Conservation (phyloP, 1,140 invertebrate genomes). For the Amphibalanus amphitrite region DNA sequence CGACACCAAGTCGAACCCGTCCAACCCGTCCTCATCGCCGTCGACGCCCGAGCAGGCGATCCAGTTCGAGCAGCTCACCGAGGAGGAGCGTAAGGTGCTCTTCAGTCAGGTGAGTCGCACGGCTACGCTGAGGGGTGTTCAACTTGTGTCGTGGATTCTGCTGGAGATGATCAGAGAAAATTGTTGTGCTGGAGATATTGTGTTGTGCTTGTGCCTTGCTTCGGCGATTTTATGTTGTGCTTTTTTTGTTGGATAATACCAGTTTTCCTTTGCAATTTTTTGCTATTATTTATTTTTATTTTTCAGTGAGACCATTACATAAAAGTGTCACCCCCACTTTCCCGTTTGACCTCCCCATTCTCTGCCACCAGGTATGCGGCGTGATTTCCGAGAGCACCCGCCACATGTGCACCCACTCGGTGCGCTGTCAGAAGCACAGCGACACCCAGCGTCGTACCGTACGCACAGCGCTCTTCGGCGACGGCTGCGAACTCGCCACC, state of each 20-base stretch:
- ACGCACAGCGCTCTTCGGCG: conserved; percentile 20
- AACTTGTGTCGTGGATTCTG: too few species aligned
- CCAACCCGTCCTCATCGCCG: conserved; percentile 2
- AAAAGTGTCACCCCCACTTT: too few species aligned
- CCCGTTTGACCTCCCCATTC: neutral
- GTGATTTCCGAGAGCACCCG: conserved; percentile 63
- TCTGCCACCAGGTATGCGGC: conserved; percentile 35
- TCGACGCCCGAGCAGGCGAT: neutral
- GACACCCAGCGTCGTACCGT: conserved; percentile 39
- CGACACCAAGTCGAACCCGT: conserved; percentile 4
- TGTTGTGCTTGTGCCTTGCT: too few species aligned
- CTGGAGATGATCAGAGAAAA: too few species aligned
- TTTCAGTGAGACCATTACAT: too few species aligned
- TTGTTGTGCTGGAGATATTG: too few species aligned
- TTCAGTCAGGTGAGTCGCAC: conserved; percentile 1
- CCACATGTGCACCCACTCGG: conserved; percentile 53
- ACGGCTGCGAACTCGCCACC: conserved; percentile 29
- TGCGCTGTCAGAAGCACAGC: conserved; percentile 50
- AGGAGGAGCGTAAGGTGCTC: conserved; percentile 39
- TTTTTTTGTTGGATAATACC: too few species aligned
- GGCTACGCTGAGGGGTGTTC: too few species aligned
- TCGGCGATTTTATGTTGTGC: too few species aligned
- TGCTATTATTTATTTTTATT: too few species aligned
- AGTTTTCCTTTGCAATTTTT: too few species aligned
- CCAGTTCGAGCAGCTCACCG: conserved; percentile 40